These are phyloP conservation scores for Chaetodon trifasciatus DNA, from an alignment of 2,797 vertebrate species.

Conservation along the genomic window DNA sequence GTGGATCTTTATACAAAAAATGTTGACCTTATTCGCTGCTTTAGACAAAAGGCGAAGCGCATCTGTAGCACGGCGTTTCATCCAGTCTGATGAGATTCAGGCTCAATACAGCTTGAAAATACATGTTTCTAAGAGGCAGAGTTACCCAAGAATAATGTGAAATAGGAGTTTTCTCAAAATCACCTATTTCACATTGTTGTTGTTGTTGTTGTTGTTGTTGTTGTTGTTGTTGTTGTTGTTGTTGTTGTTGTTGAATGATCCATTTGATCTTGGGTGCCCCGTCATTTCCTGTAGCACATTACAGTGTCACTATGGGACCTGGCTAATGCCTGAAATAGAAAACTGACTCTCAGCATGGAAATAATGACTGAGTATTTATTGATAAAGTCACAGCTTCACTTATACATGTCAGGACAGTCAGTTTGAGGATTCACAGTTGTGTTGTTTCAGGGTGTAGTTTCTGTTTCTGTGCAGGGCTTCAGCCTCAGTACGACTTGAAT, in stretches of 20 bases:
- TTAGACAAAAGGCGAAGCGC: slow-evolving; percentile 52
- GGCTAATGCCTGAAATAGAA: slow-evolving; percentile 8
- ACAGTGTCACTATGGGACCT: not conserved
- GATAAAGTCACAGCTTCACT: not conserved
- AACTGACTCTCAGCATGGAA: not conserved
- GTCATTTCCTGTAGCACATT: slow-evolving; percentile 6
- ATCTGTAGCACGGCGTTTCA: slow-evolving; percentile 16
- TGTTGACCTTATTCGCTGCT: slow-evolving; percentile 64
- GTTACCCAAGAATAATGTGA: slow-evolving; percentile 13
- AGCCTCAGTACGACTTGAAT: not conserved
- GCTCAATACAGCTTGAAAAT: slow-evolving; percentile 39
- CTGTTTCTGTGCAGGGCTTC: not conserved
- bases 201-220: not conserved
- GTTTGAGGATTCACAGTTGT: slow-evolving; percentile 13
- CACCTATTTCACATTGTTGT: not conserved
- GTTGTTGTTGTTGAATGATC: slow-evolving; percentile 8
- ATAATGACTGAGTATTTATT: not conserved
- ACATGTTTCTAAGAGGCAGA: slow-evolving; percentile 23
- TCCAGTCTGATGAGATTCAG: slow-evolving; percentile 4
- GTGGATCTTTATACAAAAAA: slow-evolving; percentile 62
- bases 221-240: not conserved
- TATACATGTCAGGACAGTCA: not conserved
- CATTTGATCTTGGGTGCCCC: slow-evolving; percentile 7
- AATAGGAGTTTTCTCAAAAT: slow-evolving; percentile 21
- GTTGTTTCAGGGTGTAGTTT: not conserved